phyloP scores from a whole-genome alignment of 2,797 vertebrate genomes.

The Toxotes lorentzi region DNA sequence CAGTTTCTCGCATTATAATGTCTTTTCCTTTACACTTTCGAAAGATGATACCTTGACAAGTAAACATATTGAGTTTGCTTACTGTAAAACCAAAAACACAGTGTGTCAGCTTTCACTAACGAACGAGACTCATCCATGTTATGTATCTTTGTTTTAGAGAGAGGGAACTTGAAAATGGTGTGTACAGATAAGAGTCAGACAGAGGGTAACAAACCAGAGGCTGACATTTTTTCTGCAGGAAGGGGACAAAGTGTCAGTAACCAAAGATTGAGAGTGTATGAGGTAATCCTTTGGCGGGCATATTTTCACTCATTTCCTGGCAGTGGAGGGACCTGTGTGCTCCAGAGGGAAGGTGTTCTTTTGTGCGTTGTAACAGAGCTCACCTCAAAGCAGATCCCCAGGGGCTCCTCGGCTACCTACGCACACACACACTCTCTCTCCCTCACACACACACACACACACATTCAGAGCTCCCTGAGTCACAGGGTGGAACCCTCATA shows the following conservation, averaged over 20 bases:
- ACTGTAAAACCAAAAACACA: background rate
- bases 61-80: background rate
- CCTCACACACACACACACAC: slow-evolving; percentile 49
- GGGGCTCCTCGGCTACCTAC: slow-evolving; percentile 66
- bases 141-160: background rate
- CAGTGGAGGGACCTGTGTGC: slow-evolving; percentile 58
- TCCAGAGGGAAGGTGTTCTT: slow-evolving; percentile 76
- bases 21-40: background rate
- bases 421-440: slow-evolving; percentile 39
- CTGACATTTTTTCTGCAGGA: slow-evolving; percentile 20
- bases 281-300: slow-evolving; percentile 73
- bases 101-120: background rate
- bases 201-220: slow-evolving; percentile 20
- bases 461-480: slow-evolving; percentile 69
- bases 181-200: background rate
- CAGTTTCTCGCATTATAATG: background rate
- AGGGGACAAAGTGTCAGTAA: slow-evolving; percentile 48
- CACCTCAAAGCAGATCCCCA: slow-evolving; percentile 76
- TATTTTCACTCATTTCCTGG: slow-evolving; percentile 75
- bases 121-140: background rate
- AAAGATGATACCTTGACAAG: background rate
- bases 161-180: background rate
- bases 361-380: slow-evolving; percentile 83
- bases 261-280: slow-evolving; percentile 60
- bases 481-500: slow-evolving; percentile 81